Evolutionary conservation across 2,797 vertebrate species (phyloP).

Genomic region (Antrozous pallidus): DNA sequence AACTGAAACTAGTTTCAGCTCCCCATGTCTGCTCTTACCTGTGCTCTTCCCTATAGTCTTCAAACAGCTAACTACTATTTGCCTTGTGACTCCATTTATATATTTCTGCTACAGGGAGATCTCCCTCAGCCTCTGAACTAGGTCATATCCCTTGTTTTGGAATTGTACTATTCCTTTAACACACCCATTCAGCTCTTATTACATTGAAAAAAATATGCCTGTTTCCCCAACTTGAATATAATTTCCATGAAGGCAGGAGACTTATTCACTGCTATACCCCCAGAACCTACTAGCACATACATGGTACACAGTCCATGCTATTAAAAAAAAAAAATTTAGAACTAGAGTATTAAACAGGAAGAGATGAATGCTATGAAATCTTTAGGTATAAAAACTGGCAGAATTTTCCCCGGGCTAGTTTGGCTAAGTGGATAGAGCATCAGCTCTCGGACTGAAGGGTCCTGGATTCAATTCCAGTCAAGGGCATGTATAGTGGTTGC

Average conservation of each 20-base stretch:
- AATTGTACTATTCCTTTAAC: background rate
- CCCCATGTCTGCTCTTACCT: background rate
- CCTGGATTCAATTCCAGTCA: no score
- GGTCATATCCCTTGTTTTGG: background rate
- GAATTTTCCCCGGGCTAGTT: background rate
- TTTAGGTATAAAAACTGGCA: background rate
- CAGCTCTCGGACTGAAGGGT: no score
- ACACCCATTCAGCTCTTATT: background rate
- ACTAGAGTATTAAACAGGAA: background rate
- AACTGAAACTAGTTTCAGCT: background rate
- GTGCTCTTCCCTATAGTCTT: background rate
- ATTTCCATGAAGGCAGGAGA: background rate
- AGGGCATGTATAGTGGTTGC: no score
- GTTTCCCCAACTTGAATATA: background rate
- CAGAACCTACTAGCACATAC: background rate
- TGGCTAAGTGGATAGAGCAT: no score
- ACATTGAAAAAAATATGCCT: background rate
- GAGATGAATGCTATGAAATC: background rate
- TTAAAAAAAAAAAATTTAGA: background rate
- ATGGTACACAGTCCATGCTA: background rate
- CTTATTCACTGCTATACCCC: background rate
- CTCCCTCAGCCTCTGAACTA: background rate
- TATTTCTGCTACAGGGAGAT: background rate
- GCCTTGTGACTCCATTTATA: background rate
- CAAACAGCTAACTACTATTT: background rate